These are phyloP conservation scores for Falco punctatus DNA, from an alignment of 2,113 vertebrate genomes.

Conservation along the genomic window DNA sequence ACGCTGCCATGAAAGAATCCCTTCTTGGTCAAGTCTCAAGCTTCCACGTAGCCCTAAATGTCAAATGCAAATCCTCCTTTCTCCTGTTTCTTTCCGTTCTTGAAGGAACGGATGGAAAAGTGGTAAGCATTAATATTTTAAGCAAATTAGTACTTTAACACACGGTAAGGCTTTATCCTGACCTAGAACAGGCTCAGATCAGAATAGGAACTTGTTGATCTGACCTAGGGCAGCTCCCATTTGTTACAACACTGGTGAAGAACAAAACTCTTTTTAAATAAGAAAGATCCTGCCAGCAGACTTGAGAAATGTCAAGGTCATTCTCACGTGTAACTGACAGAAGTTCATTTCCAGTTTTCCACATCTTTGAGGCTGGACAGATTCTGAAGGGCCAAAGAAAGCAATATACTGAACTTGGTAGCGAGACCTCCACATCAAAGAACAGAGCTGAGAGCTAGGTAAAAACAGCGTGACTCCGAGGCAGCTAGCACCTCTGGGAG, in stretches of 20 bases:
- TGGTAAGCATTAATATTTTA: neutral
- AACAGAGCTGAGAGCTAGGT: neutral
- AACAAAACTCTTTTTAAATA: neutral
- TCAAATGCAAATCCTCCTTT: neutral
- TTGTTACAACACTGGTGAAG: neutral
- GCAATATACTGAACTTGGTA: neutral
- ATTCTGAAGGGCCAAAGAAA: neutral
- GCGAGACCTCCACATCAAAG: neutral
- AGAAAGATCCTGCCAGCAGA: neutral
- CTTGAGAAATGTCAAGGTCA: neutral
- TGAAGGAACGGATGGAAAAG: neutral
- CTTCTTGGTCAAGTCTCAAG: neutral
- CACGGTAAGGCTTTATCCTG: neutral
- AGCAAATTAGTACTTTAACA: neutral
- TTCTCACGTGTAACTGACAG: neutral
- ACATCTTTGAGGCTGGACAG: neutral
- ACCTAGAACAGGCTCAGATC: neutral
- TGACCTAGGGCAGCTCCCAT: neutral
- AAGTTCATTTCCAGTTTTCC: neutral
- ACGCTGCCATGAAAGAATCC: neutral
- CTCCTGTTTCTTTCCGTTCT: neutral
- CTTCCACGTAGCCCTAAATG: neutral
- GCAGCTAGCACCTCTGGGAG: neutral
- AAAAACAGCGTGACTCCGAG: neutral
- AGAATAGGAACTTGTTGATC: neutral